phyloP scores from a whole-genome alignment of 2,888 invertebrate genomes.

The Plemyria rubiginata region DNA sequence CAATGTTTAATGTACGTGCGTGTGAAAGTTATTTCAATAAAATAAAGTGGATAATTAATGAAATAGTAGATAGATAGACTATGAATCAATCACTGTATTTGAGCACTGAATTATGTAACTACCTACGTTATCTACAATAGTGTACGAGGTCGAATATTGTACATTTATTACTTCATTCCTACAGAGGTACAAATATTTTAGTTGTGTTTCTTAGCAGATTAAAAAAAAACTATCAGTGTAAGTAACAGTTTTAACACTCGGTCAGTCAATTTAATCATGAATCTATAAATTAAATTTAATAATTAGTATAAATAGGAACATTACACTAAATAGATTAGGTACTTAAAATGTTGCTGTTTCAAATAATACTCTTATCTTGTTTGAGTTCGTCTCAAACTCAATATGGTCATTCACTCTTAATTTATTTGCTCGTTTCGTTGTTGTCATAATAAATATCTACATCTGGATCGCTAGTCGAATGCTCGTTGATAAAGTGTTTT shows the following conservation, averaged over 20 bases:
- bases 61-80: too few species aligned
- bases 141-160: too few species aligned
- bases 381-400: neutral
- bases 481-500: conserved; percentile 14
- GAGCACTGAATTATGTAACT: too few species aligned
- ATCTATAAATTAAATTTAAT: neutral
- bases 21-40: too few species aligned
- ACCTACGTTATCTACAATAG: too few species aligned
- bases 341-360: neutral
- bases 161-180: too few species aligned
- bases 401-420: conserved; percentile 1
- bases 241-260: conserved; percentile 8
- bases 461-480: neutral
- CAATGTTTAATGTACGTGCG: too few species aligned
- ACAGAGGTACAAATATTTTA: too few species aligned
- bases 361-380: conserved; percentile 1
- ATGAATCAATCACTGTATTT: too few species aligned
- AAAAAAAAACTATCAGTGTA: too few species aligned
- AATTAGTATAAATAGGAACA: neutral
- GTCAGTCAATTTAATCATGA: conserved; percentile 25
- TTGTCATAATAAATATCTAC: conserved; percentile 4
- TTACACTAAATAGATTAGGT: neutral
- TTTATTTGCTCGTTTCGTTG: conserved; percentile 9
- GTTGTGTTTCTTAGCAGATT: too few species aligned
- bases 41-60: too few species aligned